Conservation (phyloP, 1,140 invertebrate genomes). For the Drosophila novamexicana region DNA sequence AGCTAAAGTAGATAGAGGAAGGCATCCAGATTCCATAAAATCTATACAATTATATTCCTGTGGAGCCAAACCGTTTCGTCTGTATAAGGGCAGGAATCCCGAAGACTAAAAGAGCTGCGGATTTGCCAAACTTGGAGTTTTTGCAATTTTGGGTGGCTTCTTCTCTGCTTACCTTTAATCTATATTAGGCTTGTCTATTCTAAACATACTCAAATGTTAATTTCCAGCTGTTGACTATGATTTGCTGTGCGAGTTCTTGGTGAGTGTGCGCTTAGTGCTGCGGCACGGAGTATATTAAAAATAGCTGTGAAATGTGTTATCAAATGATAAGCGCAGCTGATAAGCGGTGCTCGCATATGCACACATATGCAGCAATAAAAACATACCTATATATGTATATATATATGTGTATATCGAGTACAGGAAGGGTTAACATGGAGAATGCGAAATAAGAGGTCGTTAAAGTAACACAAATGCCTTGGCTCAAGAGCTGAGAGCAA, state of each 20-base stretch:
- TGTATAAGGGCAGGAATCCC: too few relatives aligned
- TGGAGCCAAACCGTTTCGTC: too few relatives aligned
- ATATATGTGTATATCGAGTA: not conserved
- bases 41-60: too few relatives aligned
- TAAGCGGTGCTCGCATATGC: constrained; percentile 8
- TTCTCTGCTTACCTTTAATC: not conserved
- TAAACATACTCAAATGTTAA: not conserved
- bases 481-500: constrained; percentile 48
- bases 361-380: constrained; percentile 17
- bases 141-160: too few relatives aligned
- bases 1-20: not conserved
- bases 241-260: not conserved
- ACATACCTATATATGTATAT: not conserved
- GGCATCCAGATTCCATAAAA: not conserved
- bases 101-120: too few relatives aligned
- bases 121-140: too few relatives aligned
- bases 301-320: constrained; percentile 32
- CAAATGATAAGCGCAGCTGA: constrained; percentile 38
- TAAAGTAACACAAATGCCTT: constrained; percentile 25
- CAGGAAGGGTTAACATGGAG: not conserved
- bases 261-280: not conserved
- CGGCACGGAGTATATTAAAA: constrained; percentile 4
- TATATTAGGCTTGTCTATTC: too few relatives aligned
- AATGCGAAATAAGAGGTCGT: constrained; percentile 35
- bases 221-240: not conserved